Percentiles rank a stretch among this genome's conserved stretches.
Conservation (phyloP, 2,888 invertebrate genomes). For the Leptura quadrifasciata region DNA sequence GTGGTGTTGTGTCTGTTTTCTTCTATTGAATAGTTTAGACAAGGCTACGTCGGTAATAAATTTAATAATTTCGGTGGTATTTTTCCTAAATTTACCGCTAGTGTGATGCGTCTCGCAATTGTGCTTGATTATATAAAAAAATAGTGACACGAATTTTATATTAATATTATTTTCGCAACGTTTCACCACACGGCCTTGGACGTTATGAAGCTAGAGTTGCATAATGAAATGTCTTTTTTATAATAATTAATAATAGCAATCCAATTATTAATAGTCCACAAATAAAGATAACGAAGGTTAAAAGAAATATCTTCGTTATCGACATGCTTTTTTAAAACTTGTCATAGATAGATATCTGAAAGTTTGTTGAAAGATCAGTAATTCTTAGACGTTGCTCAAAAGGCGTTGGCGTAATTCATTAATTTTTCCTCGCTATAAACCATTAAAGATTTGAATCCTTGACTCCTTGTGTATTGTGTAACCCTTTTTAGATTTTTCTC, state of each 20-base stretch:
- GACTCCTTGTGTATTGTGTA: too few species aligned
- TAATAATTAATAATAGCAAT: conserved; percentile 15
- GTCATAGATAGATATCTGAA: too few species aligned
- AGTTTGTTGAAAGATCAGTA: too few species aligned
- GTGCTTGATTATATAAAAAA: conserved; percentile 17
- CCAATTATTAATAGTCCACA: neutral
- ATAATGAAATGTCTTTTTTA: conserved; percentile 2
- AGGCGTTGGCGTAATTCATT: too few species aligned
- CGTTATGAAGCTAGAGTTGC: conserved; percentile 18
- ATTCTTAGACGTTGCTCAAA: too few species aligned
- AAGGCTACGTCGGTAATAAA: conserved; percentile 5
- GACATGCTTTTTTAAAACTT: too few species aligned
- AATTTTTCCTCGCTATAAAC: too few species aligned
- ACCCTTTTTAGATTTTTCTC: too few species aligned
- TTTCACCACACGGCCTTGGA: conserved; percentile 25
- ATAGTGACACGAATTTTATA: conserved; percentile 9
- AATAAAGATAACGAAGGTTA: neutral
- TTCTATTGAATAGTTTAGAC: conserved; percentile 1
- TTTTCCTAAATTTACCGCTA: conserved; percentile 13
- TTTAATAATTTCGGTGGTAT: neutral
- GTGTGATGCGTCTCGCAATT: neutral
- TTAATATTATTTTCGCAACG: conserved; percentile 27
- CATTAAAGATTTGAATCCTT: too few species aligned
- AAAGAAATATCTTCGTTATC: too few species aligned
- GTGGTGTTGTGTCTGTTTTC: conserved; percentile 5